Conservation (phyloP, 2,797 vertebrate species). For the Agapornis canus region DNA sequence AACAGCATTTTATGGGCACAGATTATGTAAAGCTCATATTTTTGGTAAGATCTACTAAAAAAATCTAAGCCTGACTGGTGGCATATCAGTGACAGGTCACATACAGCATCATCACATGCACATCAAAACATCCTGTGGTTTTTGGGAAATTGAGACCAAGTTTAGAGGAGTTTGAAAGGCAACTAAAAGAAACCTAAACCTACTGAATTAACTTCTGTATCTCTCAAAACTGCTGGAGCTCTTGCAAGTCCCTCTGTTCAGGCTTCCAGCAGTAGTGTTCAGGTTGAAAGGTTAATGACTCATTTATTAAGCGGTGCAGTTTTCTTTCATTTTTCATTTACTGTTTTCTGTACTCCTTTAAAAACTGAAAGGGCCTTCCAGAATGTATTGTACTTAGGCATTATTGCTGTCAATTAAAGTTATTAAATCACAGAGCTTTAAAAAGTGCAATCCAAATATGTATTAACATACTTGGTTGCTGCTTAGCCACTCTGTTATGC, state of each 20-base stretch:
- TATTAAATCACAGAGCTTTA: conserved; percentile 69
- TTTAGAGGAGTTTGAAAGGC: conserved; percentile 10
- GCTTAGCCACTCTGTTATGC: conserved; percentile 23
- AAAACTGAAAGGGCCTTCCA: conserved; percentile 56
- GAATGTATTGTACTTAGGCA: conserved; percentile 48
- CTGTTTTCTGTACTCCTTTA: conserved; percentile 71
- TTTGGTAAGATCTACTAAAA: background rate
- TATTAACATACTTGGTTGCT: conserved; percentile 47
- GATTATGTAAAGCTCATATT: background rate
- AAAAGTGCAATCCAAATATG: conserved; percentile 63
- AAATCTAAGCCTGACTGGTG: background rate
- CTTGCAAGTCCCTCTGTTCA: conserved; percentile 56
- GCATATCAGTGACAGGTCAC: background rate
- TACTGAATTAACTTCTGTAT: conserved; percentile 54
- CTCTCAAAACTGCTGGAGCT: conserved; percentile 32
- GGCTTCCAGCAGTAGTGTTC: conserved; percentile 44
- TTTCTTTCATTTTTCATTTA: conserved; percentile 76
- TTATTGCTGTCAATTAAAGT: conserved; percentile 76
- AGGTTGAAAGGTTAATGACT: conserved; percentile 75
- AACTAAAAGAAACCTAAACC: conserved; percentile 47
- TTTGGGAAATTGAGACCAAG: conserved; percentile 13
- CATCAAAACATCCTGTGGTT: background rate
- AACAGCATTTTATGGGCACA: background rate
- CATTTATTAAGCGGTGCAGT: conserved; percentile 68
- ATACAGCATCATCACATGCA: background rate